phyloP scores from a whole-genome alignment of 1,140 invertebrate genomes.

The Cylas formicarius region DNA sequence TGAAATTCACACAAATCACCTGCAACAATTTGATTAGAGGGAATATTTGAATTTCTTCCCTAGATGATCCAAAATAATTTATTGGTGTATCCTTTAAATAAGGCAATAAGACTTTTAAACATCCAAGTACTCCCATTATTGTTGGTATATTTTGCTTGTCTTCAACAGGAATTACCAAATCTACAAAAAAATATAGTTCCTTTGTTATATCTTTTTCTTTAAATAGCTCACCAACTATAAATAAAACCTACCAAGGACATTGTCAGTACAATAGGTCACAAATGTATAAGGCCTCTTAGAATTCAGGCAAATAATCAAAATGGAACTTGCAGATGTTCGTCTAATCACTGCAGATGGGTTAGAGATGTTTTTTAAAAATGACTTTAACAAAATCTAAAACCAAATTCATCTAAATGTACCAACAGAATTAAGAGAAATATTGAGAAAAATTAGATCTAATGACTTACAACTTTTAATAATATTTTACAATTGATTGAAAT shows the following conservation, averaged over 20 bases:
- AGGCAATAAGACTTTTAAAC: conserved; percentile 55
- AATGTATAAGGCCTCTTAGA: conserved; percentile 35
- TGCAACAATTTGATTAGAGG: conserved; percentile 30
- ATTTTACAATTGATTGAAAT: conserved; percentile 16
- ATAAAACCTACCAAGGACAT: conserved; percentile 32
- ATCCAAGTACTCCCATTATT: conserved; percentile 55
- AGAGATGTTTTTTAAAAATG: conserved; percentile 36
- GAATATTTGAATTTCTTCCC: conserved; percentile 18
- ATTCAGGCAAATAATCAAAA: conserved; percentile 34
- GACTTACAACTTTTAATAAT: not conserved
- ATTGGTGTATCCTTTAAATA: conserved; percentile 23
- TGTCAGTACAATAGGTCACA: conserved; percentile 34
- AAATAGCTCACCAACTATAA: conserved; percentile 1
- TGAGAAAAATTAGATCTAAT: conserved; percentile 3
- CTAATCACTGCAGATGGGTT: conserved; percentile 36
- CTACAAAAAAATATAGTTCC: conserved; percentile 23
- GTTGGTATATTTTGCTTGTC: conserved; percentile 43
- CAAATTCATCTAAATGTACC: conserved; percentile 2
- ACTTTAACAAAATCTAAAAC: conserved; percentile 34
- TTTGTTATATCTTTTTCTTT: conserved; percentile 2
- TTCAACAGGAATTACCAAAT: conserved; percentile 42
- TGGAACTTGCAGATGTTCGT: conserved; percentile 34
- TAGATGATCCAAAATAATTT: too few species aligned
- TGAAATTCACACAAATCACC: conserved; percentile 17
- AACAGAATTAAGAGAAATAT: conserved; percentile 4